A percentile compares a stretch with the other conserved stretches of the same genome.
Conservation (phyloP, 2,113 vertebrate species). For the Archilochus colubris region DNA sequence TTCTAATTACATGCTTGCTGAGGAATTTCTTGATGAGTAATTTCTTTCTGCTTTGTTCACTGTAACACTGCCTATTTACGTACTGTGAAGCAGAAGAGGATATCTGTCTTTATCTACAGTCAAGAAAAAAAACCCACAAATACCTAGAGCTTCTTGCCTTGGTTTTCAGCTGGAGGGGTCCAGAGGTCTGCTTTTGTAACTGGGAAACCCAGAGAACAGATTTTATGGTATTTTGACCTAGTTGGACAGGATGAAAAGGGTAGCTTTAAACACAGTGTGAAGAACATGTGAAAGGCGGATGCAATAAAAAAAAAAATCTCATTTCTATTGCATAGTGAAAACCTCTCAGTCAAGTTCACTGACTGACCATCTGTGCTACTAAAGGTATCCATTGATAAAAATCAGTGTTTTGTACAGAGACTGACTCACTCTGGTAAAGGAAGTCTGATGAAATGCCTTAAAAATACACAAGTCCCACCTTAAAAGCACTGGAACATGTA, state of each 20-base stretch:
- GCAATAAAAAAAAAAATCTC: neutral
- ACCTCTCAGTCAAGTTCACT: neutral
- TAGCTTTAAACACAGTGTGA: neutral
- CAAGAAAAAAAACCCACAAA: neutral
- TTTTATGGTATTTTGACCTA: neutral
- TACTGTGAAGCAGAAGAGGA: neutral
- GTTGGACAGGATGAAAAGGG: neutral
- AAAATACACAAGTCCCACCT: neutral
- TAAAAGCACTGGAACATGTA: neutral
- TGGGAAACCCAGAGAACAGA: neutral
- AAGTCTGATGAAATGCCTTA: neutral
- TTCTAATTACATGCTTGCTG: conserved; percentile 43
- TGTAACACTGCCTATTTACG: neutral
- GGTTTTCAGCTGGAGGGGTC: neutral
- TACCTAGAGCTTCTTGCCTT: rapidly evolving
- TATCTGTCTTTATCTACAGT: neutral
- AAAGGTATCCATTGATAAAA: neutral
- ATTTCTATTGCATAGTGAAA: neutral
- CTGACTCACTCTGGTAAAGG: rapidly evolving
- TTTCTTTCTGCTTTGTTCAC: conserved; percentile 29
- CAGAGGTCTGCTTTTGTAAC: neutral
- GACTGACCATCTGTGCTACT: neutral
- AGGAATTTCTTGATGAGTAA: conserved; percentile 42
- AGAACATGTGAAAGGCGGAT: neutral
- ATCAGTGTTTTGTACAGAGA: neutral